Evolutionary conservation across 2,113 vertebrate species (phyloP).

Genomic region (Colinus virginianus): DNA sequence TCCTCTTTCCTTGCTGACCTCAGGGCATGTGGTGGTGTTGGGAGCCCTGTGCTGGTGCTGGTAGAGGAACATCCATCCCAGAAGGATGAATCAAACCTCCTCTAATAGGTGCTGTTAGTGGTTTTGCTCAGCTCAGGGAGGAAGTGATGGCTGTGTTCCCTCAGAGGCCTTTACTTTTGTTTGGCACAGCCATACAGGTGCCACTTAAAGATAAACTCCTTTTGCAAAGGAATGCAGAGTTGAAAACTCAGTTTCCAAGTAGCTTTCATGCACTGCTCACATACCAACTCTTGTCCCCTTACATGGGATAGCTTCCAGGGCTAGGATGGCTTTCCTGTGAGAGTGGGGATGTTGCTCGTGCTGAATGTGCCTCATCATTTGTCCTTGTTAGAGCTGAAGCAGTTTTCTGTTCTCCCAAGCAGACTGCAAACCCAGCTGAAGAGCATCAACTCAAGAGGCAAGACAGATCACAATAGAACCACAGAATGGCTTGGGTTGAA

Average conservation of each 20-base stretch:
- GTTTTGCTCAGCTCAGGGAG: background rate
- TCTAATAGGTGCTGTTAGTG: background rate
- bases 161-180: background rate
- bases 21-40: background rate
- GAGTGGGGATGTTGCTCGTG: background rate
- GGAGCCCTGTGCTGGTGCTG: background rate
- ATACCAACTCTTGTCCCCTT: accelerated
- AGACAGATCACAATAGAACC: background rate
- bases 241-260: background rate
- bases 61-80: accelerated
- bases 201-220: background rate
- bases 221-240: background rate
- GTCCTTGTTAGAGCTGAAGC: background rate
- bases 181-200: background rate
- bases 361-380: background rate
- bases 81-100: background rate
- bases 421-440: background rate
- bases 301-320: background rate
- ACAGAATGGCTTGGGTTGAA: background rate
- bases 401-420: background rate
- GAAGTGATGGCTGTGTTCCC: accelerated
- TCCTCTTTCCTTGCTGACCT: background rate
- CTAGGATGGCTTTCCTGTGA: background rate
- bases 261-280: background rate
- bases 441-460: background rate